A percentile compares a stretch with the other conserved stretches of the same genome.
These are phyloP conservation scores for Pipistrellus pipistrellus DNA, from an alignment of 2,797 vertebrate genomes.

Conservation along the genomic window DNA sequence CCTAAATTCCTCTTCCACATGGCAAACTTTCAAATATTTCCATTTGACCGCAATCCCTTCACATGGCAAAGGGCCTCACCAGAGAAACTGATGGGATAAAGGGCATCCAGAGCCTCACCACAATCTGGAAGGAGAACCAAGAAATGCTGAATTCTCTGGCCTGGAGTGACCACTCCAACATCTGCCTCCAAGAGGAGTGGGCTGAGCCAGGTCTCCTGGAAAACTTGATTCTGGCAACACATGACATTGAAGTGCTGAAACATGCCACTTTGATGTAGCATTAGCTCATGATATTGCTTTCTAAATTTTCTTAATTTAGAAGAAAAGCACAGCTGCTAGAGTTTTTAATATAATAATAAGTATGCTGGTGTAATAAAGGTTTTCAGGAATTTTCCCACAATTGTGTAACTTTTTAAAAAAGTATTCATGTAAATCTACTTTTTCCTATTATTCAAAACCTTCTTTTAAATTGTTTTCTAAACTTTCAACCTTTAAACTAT, in stretches of 20 bases:
- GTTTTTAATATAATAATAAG: conserved; percentile 59
- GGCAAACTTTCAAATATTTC: conserved; percentile 56
- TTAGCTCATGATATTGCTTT: conserved; percentile 66
- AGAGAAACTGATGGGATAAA: conserved; percentile 69
- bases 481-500: neutral
- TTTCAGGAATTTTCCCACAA: conserved; percentile 77
- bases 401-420: conserved; percentile 9
- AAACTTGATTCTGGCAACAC: conserved; percentile 32
- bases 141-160: neutral
- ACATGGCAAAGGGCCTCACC: conserved; percentile 54
- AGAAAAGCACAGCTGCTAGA: conserved; percentile 64
- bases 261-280: conserved; percentile 68
- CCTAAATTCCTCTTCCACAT: neutral
- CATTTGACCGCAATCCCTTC: conserved; percentile 54
- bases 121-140: conserved; percentile 71
- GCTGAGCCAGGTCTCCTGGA: conserved; percentile 51
- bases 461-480: conserved; percentile 61
- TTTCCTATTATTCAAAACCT: neutral
- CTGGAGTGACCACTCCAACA: conserved; percentile 38
- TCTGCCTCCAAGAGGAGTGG: conserved; percentile 47
- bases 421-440: neutral
- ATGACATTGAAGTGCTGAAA: conserved; percentile 66
- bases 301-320: conserved; percentile 73
- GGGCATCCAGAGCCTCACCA: conserved; percentile 33
- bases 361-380: neutral